Evolutionary conservation across 2,113 vertebrate species (phyloP).

Genomic region (Mesembrinibis cayennensis): DNA sequence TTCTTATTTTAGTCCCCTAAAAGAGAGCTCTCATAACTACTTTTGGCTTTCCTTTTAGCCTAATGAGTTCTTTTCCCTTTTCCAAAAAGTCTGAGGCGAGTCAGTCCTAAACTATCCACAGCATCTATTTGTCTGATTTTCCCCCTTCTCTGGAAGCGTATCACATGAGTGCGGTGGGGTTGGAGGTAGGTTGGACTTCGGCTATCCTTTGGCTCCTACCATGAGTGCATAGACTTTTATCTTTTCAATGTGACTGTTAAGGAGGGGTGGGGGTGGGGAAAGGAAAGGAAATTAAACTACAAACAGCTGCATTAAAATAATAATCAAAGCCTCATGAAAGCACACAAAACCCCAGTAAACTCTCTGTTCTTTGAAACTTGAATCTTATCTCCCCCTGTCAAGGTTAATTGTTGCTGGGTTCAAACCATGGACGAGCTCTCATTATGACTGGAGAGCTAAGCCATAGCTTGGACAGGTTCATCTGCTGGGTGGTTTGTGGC

Average conservation of each 20-base stretch:
- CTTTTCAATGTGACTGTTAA: background rate
- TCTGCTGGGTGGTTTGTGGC: background rate
- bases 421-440: conserved; percentile 41
- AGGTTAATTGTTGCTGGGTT: conserved; percentile 51
- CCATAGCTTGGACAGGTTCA: background rate
- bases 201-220: conserved; percentile 14
- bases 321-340: conserved; percentile 35
- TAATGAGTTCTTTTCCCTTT: background rate
- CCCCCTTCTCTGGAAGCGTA: background rate
- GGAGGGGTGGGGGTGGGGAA: too few species aligned
- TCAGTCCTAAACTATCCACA: background rate
- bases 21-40: background rate
- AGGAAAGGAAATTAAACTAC: background rate
- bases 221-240: background rate
- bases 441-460: background rate
- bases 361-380: conserved; percentile 32
- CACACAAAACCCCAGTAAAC: background rate
- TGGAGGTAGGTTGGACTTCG: conserved; percentile 7
- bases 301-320: conserved; percentile 54
- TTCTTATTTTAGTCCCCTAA: background rate
- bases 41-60: background rate
- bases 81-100: conserved; percentile 3
- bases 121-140: background rate
- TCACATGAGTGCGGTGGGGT: background rate
- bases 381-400: conserved; percentile 36